These are phyloP conservation scores for Asarcornis scutulata DNA, from an alignment of 2,113 vertebrate genomes.

Conservation along the genomic window DNA sequence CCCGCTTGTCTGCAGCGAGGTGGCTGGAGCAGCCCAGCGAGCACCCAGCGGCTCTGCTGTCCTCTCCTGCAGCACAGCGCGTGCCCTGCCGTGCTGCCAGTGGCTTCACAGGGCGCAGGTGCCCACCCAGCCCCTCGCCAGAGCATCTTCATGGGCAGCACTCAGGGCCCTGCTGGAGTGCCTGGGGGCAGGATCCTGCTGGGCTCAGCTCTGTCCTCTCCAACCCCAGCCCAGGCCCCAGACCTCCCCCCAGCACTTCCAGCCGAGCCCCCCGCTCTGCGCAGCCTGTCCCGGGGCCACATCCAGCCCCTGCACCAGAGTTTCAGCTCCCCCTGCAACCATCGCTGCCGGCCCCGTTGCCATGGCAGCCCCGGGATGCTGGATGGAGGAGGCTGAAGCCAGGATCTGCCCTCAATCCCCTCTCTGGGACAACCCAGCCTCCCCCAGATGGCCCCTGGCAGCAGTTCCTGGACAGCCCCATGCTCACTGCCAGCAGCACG, in stretches of 20 bases:
- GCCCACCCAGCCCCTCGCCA: no score
- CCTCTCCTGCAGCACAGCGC: background rate
- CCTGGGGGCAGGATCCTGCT: no score
- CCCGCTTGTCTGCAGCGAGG: background rate
- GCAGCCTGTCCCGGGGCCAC: background rate
- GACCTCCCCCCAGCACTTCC: background rate
- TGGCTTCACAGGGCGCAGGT: no score
- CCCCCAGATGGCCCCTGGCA: background rate
- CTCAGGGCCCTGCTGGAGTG: no score
- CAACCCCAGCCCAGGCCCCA: no score
- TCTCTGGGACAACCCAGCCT: background rate
- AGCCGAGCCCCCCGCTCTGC: background rate
- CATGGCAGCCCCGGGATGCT: constrained; percentile 17
- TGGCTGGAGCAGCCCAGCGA: fast-evolving
- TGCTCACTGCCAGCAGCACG: fast-evolving
- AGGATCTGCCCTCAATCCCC: no score
- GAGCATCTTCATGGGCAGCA: no score
- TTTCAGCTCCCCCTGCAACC: background rate
- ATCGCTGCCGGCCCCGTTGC: background rate
- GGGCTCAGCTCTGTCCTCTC: no score
- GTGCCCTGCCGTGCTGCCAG: background rate
- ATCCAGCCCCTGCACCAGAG: background rate
- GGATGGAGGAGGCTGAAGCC: background rate
- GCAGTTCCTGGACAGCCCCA: background rate
- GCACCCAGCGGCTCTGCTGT: fast-evolving